A percentile compares a stretch with the other conserved stretches of the same genome.
Conservation (phyloP, 2,113 vertebrate genomes). For the Toxotes jaculatrix region DNA sequence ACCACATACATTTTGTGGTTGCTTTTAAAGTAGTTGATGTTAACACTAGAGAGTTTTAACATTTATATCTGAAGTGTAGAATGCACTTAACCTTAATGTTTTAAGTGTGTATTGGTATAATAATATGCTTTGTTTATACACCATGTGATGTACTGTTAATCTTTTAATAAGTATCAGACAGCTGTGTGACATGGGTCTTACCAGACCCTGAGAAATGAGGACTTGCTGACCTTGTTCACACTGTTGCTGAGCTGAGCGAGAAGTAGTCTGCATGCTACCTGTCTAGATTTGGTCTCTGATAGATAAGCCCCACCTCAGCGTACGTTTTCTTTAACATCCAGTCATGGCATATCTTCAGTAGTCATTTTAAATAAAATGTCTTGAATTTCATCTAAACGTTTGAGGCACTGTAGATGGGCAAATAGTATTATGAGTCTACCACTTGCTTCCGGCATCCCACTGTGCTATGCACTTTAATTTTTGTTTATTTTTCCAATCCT, state of each 20-base stretch:
- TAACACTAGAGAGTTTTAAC: conserved; percentile 67
- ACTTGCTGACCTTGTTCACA: conserved; percentile 72
- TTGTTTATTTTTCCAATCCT: conserved; percentile 15
- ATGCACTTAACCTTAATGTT: conserved; percentile 65
- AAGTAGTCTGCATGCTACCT: conserved; percentile 27
- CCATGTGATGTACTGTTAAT: conserved; percentile 74
- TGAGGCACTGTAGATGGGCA: background rate
- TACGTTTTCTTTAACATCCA: background rate
- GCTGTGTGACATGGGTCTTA: conserved; percentile 56
- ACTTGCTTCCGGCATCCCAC: conserved; percentile 8
- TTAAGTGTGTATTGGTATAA: conserved; percentile 67
- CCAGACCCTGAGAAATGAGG: conserved; percentile 37
- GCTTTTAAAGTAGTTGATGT: conserved; percentile 64
- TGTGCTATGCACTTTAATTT: conserved; percentile 16
- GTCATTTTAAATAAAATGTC: conserved; percentile 4
- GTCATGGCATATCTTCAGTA: background rate
- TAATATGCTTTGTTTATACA: conserved; percentile 68
- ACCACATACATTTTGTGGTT: conserved; percentile 67
- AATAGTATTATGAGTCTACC: background rate
- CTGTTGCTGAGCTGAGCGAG: conserved; percentile 73
- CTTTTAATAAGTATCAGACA: conserved; percentile 64
- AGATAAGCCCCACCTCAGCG: conserved; percentile 2
- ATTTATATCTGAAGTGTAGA: conserved; percentile 68
- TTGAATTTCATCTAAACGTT: conserved; percentile 12
- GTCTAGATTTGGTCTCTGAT: conserved; percentile 19